Evolutionary conservation across 1,140 invertebrate genomes (phyloP), one percentile per base, ranked within the genome.

Genomic region (Rhagoletis zephyria): DNA sequence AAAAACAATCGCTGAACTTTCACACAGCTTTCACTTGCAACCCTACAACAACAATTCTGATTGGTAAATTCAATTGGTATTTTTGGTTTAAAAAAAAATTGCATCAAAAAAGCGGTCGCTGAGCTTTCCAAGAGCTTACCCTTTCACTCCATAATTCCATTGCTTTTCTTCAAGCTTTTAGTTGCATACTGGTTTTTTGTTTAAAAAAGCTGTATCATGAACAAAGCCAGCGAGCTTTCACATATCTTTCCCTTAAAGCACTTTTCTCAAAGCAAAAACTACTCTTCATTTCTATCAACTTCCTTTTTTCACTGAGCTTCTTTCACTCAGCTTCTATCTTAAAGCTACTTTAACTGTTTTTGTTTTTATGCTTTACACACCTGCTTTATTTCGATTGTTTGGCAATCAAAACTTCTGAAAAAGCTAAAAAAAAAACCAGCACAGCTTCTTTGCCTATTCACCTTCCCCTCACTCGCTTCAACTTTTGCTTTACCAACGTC

Each of bases 381-480:
- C 74, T 81, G 74, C 74, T 56, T 81, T 81, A 42, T 81, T 81
- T 56, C 74, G 48, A 56, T 81, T 81, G 74, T 81, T 81, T 81
- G 74, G n/a, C 74, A 81, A 81, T 81, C 74, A 81, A 81, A 81
- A 81, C 48, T 81, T 81, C 74, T 56, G 1, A 16, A 63, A 63
- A 63, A 48, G 9, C 12, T 30, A 42, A 67, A 77, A 77, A 77
- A 77, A 51, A 45, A 77, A 12, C 45, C 45, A 77, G 4, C 45
- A 19, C 48, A n/a, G 16, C 74, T 59, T 19, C 19, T 10, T n/a
- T n/a, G 9, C 16, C 5, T 63, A 12, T 16, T 9, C 14, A 56
- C 74, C 45, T 48, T 30, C 74, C 48, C 16, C 30, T 81, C 48
- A n/a, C 48, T 56, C 74, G n/a, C n/a, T 30, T 30, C 6, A 42